These are phyloP conservation scores for Limnephilus auricula DNA, from an alignment of 2,888 invertebrate species.

Conservation along the genomic window DNA sequence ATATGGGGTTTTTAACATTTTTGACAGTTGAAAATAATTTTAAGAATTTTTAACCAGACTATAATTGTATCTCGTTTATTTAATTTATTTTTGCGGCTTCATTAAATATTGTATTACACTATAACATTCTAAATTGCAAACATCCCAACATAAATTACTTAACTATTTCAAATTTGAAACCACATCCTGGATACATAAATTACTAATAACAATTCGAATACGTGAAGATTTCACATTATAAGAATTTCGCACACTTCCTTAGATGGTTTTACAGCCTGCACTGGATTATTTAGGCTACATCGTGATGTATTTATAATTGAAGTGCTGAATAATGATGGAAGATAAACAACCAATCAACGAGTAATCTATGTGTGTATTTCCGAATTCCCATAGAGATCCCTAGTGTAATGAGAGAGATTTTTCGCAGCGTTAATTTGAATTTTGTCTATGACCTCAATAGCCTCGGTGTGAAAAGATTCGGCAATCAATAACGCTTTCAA, in stretches of 20 bases:
- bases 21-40: no score
- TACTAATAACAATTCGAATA: not conserved
- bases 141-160: not conserved
- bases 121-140: not conserved
- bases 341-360: not conserved
- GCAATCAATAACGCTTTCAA: not conserved
- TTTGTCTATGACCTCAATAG: not conserved
- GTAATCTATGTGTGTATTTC: not conserved
- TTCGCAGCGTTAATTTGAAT: conserved; percentile 2
- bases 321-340: not conserved
- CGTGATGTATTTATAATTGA: not conserved
- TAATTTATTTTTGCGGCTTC: not conserved
- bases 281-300: not conserved
- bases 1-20: no score
- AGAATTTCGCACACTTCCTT: not conserved
- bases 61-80: not conserved
- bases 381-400: not conserved
- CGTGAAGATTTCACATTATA: not conserved
- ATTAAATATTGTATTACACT: not conserved
- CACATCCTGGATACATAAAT: not conserved
- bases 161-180: not conserved
- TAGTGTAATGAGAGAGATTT: not conserved
- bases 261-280: not conserved
- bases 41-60: no score
- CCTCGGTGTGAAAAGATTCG: not conserved